Evolutionary conservation across 2,797 vertebrate species (phyloP), one percentile per base, ranked within the genome.

Genomic region (Eremophila alpestris): DNA sequence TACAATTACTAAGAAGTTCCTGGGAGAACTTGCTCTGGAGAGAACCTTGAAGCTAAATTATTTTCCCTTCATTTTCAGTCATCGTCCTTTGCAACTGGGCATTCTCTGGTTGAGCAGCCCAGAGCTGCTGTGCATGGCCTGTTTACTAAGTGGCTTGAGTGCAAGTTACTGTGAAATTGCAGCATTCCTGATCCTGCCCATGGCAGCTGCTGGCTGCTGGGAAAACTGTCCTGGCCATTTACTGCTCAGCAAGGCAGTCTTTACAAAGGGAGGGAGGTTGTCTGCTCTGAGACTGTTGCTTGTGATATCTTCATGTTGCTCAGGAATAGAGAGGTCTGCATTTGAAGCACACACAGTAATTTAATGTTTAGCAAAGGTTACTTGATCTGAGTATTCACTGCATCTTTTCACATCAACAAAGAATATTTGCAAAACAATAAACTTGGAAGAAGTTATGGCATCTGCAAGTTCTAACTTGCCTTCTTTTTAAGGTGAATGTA

Each of bases 91-190:
- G 52, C 1, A 4, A 23, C 26, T 43, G 77, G 38, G 21, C 1
- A 0, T 78, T 90, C 86, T 92, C 41, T 74, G 36, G 52, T 19
- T 78, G 56, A 93, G 68, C 73, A 64, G 81, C 58, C 20, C 18
- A 5, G 52, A n/a, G 43, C 1, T 81, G 58, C 79, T 86, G 55
- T 46, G 89, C 0, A 6, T 49, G 63, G 45, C 83, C 59, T 92
- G 91, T 83, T 4, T 95, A 86, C 83, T 60, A 93, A 93, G 84
- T 95, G 92, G 69, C 48, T 93, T 24, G 62, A 86, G 49, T 59
- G 73, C 27, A 23, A 90, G 87, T 73, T 83, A 18, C 69, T 93
- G 89, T 93, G 82, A 88, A 96, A 96, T 23, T 69, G 76, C 38
- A 49, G 70, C 58, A 13, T 71, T 93, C 55, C 84, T 76, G 64